Evolutionary conservation across 2,888 invertebrate genomes (phyloP), one percentile per base, ranked within the genome.

Genomic region (Thecophora atra): DNA sequence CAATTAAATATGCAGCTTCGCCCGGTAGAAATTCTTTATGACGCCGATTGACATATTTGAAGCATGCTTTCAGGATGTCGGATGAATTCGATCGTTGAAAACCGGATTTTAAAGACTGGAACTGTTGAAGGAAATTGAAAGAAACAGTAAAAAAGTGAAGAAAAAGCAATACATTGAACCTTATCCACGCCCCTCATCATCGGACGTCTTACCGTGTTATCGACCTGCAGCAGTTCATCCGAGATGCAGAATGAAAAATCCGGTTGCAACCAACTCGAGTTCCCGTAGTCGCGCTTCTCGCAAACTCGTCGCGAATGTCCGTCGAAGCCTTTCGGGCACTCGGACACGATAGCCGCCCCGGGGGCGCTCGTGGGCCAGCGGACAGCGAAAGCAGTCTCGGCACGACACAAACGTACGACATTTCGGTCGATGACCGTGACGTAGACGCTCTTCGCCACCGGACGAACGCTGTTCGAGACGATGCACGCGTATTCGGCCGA

Each of bases 401-500:
- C 88, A 76, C 78, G 88, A 85, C 88, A 93, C 74, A 88, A 89
- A 81, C 87, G 90, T 73, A 88, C 89, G 79, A 90, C 83, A 67
- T 88, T 88, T 30, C 88, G 88, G 81, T 91, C 90, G 21, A 91
- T 88, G 76, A 93, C 88, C 83, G 90, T 87, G 76, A 93, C 91
- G 81, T 92, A 89, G 81, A 92, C 87, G 82, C 91, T 87, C 78
- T 88, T 89, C 68, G 90, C 92, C 78, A 84, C 90, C 77, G 89
- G 88, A 82, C 76, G 83, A 13, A 86, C 86, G 81, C 89, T 79
- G 87, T 89, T 81, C 84, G 90, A 73, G 0, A 93, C 93, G 80
- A 93, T 90, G 81, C 95, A 95, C 0, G 92, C 91, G 80, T 93
- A 95, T 77, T 91, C 91, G 0, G 91, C 91, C 0, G 93, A 93